Evolutionary conservation across 2,888 invertebrate species (phyloP).

Genomic region (Coremacera marginata): DNA sequence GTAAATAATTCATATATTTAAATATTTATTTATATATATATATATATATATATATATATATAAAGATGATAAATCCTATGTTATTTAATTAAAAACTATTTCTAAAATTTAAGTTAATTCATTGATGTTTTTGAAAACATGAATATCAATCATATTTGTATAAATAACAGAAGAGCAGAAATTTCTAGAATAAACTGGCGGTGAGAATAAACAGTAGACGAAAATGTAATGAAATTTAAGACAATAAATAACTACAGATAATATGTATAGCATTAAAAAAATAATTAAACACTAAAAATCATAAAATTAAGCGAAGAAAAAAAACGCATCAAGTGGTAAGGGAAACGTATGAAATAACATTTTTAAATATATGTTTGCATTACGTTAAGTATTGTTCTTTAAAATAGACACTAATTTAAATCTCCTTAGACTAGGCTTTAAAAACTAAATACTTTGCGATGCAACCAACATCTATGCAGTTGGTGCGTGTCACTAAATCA

Average conservation of each 20-base stretch:
- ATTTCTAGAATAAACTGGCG: background rate
- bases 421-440: background rate
- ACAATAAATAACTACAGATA: constrained; percentile 11
- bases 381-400: background rate
- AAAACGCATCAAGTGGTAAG: background rate
- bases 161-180: background rate
- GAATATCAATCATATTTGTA: background rate
- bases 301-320: background rate
- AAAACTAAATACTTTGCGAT: constrained; percentile 13
- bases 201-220: background rate
- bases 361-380: background rate
- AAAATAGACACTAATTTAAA: constrained; percentile 13
- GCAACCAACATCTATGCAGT: background rate
- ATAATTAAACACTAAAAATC: background rate
- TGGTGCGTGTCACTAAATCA: background rate
- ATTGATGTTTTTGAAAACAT: background rate
- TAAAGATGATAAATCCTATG: background rate
- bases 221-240: background rate
- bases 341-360: background rate
- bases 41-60: background rate
- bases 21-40: background rate
- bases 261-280: background rate
- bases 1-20: background rate
- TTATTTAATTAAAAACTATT: constrained; percentile 7
- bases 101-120: constrained; percentile 6